phyloP scores from a whole-genome alignment of 2,113 vertebrate species.

The Haliaeetus leucogaster region DNA sequence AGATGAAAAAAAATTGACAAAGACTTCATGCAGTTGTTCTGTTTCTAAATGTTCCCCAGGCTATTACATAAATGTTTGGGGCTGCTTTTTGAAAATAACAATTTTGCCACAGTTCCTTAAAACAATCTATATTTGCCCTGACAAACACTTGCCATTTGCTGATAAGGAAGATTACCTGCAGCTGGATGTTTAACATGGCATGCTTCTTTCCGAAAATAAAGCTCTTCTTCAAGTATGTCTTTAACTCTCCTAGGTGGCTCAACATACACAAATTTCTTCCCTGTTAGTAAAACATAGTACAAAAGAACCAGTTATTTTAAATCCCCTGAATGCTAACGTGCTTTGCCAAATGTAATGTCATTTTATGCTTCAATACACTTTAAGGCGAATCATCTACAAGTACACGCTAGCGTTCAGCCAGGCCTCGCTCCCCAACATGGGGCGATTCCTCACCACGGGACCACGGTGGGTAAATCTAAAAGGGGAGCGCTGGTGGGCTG shows the following conservation, averaged over 20 bases:
- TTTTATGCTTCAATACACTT: background rate
- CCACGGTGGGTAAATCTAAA: accelerated
- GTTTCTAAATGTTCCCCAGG: background rate
- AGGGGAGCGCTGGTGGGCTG: background rate
- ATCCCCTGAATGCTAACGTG: accelerated
- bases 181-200: conserved; percentile 50
- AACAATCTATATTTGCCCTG: background rate
- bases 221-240: conserved; percentile 75
- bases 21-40: background rate
- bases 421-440: accelerated
- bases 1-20: background rate
- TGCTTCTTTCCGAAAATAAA: conserved; percentile 64
- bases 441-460: background rate
- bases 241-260: conserved; percentile 74
- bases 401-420: accelerated
- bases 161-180: conserved; percentile 63
- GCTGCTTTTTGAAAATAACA: background rate
- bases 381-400: background rate
- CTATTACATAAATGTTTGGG: background rate
- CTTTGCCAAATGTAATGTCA: background rate
- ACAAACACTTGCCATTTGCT: background rate
- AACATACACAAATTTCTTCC: conserved; percentile 63
- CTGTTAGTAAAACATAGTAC: conserved; percentile 32
- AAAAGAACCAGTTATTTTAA: background rate
- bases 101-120: background rate